Evolutionary conservation across 2,113 vertebrate genomes (phyloP).

Genomic region (Leptobrachium leishanense): DNA sequence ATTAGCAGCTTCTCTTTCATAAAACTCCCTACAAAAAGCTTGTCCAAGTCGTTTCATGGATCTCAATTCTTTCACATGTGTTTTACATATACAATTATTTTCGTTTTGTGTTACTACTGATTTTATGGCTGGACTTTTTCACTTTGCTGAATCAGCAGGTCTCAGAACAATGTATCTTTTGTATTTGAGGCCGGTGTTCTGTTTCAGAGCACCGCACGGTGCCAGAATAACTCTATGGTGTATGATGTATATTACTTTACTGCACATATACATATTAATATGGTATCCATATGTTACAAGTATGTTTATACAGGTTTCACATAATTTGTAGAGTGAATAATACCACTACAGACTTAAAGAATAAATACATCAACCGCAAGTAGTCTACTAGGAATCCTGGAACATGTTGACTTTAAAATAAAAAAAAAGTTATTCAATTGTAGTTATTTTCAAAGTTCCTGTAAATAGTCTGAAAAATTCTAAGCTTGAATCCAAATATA

Average conservation of each 20-base stretch:
- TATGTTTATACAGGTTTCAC: slow-evolving; percentile 12
- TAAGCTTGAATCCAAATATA: too few relatives aligned
- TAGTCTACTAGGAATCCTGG: not conserved
- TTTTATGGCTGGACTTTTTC: slow-evolving; percentile 4
- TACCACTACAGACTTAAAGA: not conserved
- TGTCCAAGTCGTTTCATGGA: not conserved
- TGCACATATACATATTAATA: not conserved
- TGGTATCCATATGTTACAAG: not conserved
- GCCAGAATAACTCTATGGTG: not conserved
- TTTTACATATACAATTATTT: not conserved
- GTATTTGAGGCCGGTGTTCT: not conserved
- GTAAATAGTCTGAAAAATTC: too few relatives aligned
- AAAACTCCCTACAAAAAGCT: not conserved
- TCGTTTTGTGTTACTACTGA: slow-evolving; percentile 1
- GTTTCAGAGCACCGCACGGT: not conserved
- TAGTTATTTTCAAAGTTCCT: too few relatives aligned
- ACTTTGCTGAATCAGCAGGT: slow-evolving; percentile 8
- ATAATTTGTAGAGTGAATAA: not conserved
- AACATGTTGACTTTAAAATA: too few relatives aligned
- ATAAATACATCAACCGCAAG: not conserved
- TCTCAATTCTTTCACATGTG: not conserved
- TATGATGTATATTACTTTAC: slow-evolving; percentile 3
- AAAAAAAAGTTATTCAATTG: too few relatives aligned
- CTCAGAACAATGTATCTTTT: slow-evolving; percentile 7
- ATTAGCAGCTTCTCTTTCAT: not conserved